Percentiles rank a stretch among this genome's conserved stretches.
Conservation (phyloP, 2,797 vertebrate genomes). For the Coregonus sp. region DNA sequence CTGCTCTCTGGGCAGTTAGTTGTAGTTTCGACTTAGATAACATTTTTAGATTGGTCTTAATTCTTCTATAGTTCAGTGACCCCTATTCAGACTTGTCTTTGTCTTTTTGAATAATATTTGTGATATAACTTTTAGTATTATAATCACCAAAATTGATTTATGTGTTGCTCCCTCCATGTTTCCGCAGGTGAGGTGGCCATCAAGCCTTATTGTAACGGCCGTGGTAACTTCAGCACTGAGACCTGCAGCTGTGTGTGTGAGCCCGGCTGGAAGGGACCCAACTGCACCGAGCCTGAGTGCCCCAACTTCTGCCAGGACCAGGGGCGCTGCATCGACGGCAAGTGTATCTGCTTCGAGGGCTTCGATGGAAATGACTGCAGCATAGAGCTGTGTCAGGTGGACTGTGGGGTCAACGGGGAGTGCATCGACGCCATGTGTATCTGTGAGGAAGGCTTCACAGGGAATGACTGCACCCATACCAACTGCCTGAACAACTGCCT, state of each 20-base stretch:
- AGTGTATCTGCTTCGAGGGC: slow-evolving; percentile 90
- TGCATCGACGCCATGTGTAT: slow-evolving; percentile 86
- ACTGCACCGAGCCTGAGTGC: slow-evolving; percentile 88
- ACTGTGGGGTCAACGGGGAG: slow-evolving; percentile 83
- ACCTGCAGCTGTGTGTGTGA: slow-evolving; percentile 85
- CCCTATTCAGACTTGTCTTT: background rate
- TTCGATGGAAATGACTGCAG: slow-evolving; percentile 87
- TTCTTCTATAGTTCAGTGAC: background rate
- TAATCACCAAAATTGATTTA: background rate
- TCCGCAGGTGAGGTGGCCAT: slow-evolving; percentile 84
- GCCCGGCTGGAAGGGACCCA: slow-evolving; percentile 83
- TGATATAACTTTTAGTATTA: background rate
- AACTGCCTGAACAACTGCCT: slow-evolving; percentile 90
- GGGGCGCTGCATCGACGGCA: slow-evolving; percentile 87
- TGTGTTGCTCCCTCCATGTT: background rate
- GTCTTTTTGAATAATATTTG: background rate
- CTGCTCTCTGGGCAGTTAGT: background rate
- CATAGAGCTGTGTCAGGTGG: slow-evolving; percentile 81
- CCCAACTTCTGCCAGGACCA: slow-evolving; percentile 93
- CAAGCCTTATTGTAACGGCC: slow-evolving; percentile 90
- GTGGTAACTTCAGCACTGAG: slow-evolving; percentile 88
- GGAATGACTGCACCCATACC: slow-evolving; percentile 84
- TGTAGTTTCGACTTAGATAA: background rate
- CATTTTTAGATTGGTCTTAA: background rate
- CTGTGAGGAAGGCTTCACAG: slow-evolving; percentile 86